Evolutionary conservation across 2,113 vertebrate genomes (phyloP).

Genomic region (Xiphophorus maculatus): DNA sequence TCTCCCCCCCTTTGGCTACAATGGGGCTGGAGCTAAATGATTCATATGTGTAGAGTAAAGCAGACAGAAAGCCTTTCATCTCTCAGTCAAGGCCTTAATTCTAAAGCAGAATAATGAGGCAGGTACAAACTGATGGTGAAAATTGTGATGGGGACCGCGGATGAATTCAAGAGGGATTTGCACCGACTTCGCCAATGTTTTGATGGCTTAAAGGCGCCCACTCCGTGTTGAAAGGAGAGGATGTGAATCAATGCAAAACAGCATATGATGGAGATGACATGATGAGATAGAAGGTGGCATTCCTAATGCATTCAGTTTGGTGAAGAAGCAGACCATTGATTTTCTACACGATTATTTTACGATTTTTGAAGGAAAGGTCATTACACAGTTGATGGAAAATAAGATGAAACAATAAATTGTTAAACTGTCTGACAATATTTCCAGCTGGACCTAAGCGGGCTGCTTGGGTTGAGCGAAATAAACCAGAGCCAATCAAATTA

Average conservation of each 20-base stretch:
- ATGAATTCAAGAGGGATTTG: neutral
- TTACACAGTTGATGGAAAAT: neutral
- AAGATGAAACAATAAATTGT: neutral
- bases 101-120: neutral
- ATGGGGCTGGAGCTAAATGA: slow-evolving; percentile 51
- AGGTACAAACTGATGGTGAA: slow-evolving; percentile 9
- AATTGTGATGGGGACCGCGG: slow-evolving; percentile 36
- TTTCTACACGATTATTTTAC: neutral
- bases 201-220: neutral
- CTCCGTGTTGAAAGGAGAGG: neutral
- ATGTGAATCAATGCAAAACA: neutral
- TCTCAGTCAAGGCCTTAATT: slow-evolving; percentile 4
- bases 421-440: neutral
- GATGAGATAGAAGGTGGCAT: neutral
- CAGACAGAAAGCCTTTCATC: slow-evolving; percentile 10
- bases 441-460: neutral
- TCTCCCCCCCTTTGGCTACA: slow-evolving; percentile 12
- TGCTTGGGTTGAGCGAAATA: slow-evolving; percentile 19
- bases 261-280: neutral
- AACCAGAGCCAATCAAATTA: slow-evolving; percentile 27
- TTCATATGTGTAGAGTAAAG: slow-evolving; percentile 27
- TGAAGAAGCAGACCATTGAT: neutral
- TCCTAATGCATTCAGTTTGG: neutral
- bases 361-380: neutral
- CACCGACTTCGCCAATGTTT: neutral